phyloP scores from a whole-genome alignment of 2,797 vertebrate genomes.

The Microchirus variegatus region DNA sequence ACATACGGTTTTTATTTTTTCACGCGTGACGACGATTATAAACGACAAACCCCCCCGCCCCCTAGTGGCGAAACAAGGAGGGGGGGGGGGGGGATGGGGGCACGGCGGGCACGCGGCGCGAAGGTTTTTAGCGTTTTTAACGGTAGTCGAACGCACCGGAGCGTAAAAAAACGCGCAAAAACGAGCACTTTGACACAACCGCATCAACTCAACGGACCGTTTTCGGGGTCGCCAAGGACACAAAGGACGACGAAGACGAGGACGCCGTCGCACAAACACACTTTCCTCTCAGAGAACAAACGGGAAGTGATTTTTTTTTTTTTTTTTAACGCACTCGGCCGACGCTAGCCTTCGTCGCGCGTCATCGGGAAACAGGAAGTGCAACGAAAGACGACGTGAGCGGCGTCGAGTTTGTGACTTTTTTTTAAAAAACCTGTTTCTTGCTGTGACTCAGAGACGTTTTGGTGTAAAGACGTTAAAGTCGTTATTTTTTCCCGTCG shows the following conservation, averaged over 20 bases:
- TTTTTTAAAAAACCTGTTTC: slow-evolving; percentile 79
- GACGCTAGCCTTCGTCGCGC: slow-evolving; percentile 81
- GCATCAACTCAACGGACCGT: slow-evolving; percentile 54
- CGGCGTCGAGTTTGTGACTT: slow-evolving; percentile 74
- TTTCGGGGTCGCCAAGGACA: slow-evolving; percentile 61
- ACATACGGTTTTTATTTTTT: slow-evolving; percentile 89
- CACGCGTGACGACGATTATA: slow-evolving; percentile 75
- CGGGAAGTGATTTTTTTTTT: no score
- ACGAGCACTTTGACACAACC: slow-evolving; percentile 74
- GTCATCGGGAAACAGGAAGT: slow-evolving; percentile 45
- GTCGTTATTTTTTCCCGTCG: slow-evolving; percentile 85
- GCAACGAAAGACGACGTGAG: slow-evolving; percentile 82
- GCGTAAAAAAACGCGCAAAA: slow-evolving; percentile 29
- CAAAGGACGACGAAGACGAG: slow-evolving; percentile 11
- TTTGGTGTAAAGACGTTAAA: slow-evolving; percentile 86
- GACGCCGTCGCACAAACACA: slow-evolving; percentile 51
- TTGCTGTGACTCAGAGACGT: slow-evolving; percentile 91
- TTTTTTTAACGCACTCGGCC: slow-evolving; percentile 81
- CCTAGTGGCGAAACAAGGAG: no score
- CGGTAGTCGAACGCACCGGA: slow-evolving; percentile 36
- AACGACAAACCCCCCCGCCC: no score
- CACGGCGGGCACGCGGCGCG: no score
- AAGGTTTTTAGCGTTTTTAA: no score
- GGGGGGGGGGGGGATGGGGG: no score
- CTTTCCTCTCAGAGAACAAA: slow-evolving; percentile 49